Evolutionary conservation across 2,797 vertebrate species (phyloP).

Genomic region (Enteromius treurensis): DNA sequence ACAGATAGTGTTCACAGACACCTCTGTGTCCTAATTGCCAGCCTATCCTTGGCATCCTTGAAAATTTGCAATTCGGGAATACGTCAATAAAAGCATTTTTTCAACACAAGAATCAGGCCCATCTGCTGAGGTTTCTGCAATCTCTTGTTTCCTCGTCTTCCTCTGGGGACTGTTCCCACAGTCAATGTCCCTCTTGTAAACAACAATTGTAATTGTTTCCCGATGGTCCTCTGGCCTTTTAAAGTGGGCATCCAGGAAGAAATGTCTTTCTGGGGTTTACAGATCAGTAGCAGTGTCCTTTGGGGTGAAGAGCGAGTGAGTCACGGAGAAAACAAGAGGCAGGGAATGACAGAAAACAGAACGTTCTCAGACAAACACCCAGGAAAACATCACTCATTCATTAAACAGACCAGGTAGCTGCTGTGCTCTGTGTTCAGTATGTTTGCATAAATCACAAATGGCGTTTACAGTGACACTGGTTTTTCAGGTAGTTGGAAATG

Average conservation of each 20-base stretch:
- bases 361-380: constrained; percentile 43
- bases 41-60: constrained; percentile 10
- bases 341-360: constrained; percentile 22
- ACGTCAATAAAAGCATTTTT: constrained; percentile 32
- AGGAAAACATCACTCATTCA: constrained; percentile 60
- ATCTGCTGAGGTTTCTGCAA: constrained; percentile 32
- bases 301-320: constrained; percentile 46
- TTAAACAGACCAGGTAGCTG: constrained; percentile 40
- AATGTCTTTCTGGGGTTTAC: constrained; percentile 55
- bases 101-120: constrained; percentile 15
- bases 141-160: constrained; percentile 7
- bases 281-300: constrained; percentile 48
- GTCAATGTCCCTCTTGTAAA: constrained; percentile 53
- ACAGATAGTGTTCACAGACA: background rate
- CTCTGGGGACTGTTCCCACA: constrained; percentile 45
- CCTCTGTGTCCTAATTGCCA: background rate
- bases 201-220: constrained; percentile 62
- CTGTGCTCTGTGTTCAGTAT: constrained; percentile 19
- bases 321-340: constrained; percentile 42
- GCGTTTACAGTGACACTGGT: constrained; percentile 11
- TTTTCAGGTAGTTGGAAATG: constrained; percentile 27
- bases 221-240: constrained; percentile 59
- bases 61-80: background rate
- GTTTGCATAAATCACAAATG: constrained; percentile 7
- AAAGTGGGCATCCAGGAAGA: constrained; percentile 53